Evolutionary conservation across 2,113 vertebrate species (phyloP).

Genomic region (Theropithecus gelada): DNA sequence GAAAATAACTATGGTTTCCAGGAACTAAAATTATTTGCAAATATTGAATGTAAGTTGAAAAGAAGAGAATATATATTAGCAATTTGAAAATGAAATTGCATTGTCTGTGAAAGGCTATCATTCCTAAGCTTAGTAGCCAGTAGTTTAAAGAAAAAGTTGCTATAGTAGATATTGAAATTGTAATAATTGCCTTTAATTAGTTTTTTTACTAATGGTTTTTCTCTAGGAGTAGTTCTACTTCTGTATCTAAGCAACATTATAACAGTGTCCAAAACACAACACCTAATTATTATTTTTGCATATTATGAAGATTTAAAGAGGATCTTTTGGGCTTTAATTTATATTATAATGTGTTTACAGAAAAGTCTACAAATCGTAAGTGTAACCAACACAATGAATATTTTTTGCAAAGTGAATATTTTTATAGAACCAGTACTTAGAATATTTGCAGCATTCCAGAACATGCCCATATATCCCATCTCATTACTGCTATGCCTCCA

Average conservation of each 20-base stretch:
- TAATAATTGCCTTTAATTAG: not conserved
- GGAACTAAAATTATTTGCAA: not conserved
- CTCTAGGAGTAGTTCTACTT: not conserved
- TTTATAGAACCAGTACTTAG: not conserved
- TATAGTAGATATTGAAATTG: not conserved
- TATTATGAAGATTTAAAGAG: not conserved
- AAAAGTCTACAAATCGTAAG: not conserved
- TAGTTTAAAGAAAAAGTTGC: not conserved
- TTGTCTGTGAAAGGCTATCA: not conserved
- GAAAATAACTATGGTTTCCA: not conserved
- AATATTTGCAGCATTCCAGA: not conserved
- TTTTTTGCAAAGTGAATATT: not conserved
- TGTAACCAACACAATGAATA: not conserved
- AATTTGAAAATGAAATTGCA: not conserved
- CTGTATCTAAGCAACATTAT: not conserved
- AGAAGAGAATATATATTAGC: not conserved
- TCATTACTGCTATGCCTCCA: rapidly evolving
- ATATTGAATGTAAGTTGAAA: not conserved
- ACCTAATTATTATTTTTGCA: not conserved
- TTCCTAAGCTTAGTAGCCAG: not conserved
- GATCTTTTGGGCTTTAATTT: not conserved
- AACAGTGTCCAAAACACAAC: not conserved
- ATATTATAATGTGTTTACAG: not conserved
- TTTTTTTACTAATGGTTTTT: not conserved
- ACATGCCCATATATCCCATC: not conserved